Conservation (phyloP, 2,888 invertebrate species). For the Chrysotoxum bicinctum region DNA sequence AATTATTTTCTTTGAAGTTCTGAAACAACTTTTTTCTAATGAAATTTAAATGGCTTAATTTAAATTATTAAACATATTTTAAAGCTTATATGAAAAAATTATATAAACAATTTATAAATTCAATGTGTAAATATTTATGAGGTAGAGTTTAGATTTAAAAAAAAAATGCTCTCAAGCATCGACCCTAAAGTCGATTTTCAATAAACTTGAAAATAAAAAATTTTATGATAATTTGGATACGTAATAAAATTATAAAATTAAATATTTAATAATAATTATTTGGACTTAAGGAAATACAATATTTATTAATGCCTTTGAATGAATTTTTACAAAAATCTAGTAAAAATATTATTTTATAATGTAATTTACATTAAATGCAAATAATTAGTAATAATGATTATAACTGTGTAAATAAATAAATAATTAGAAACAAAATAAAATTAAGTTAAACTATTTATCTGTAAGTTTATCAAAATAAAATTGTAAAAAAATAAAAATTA, state of each 20-base stretch:
- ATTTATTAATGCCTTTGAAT: slow-evolving; percentile 67
- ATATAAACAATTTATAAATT: background rate
- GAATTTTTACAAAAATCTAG: slow-evolving; percentile 62
- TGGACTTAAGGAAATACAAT: slow-evolving; percentile 33
- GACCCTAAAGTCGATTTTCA: background rate
- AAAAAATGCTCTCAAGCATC: background rate
- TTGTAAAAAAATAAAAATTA: slow-evolving; percentile 27
- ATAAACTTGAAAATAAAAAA: background rate
- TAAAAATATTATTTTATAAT: slow-evolving; percentile 33
- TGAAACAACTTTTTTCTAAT: background rate
- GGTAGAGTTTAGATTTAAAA: background rate
- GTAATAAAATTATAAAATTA: slow-evolving; percentile 5
- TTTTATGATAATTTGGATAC: background rate
- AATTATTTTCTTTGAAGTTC: background rate
- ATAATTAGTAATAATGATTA: background rate
- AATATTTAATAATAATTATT: slow-evolving; percentile 3
- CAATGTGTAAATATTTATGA: slow-evolving; percentile 36
- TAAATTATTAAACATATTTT: background rate
- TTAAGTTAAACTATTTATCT: slow-evolving; percentile 20
- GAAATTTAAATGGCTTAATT: background rate
- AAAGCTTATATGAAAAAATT: background rate
- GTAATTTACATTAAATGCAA: slow-evolving; percentile 25
- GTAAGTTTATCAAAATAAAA: slow-evolving; percentile 28
- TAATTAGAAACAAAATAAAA: background rate
- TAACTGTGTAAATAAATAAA: slow-evolving; percentile 17